Evolutionary conservation across 2,888 invertebrate species (phyloP), one percentile per base, ranked within the genome.

Genomic region (Beris chalybata): DNA sequence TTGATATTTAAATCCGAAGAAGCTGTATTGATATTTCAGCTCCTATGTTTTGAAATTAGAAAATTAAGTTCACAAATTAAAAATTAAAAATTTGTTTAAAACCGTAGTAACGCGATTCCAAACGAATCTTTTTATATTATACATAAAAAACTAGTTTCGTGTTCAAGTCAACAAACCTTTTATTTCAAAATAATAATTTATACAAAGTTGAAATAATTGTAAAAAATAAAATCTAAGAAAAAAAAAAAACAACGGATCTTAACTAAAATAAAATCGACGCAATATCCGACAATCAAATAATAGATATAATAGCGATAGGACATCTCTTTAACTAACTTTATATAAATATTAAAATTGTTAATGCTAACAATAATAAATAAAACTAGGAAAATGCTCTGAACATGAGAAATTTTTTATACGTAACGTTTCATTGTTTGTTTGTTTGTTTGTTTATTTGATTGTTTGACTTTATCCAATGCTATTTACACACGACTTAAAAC

Each of bases 401-500:
- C 9, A 38, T 38, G 38, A 38, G 9, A 38, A 38, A 38, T 38
- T 9, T 38, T 38, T 38, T 38, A 22, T 22, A 38, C 38, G 9
- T 7, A 38, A 38, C 38, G 7, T 22, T 22, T 22, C 38, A 7
- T 9, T 38, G 38, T 38, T 38, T 38, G 38, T 9, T 22, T 38
- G 38, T 38, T 38, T 9, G 9, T 38, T 38, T 7, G 5, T 38
- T 38, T 38, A 38, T 38, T 38, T 38, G 2, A 3, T 38, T 38
- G 5, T 38, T 38, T 2, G 1, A 38, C 3, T 38, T 38, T 48
- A 63, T 63, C 56, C 50, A 56, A 67, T 63, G 53, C 56, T 67
- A 67, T 67, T 67, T 67, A 67, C 67, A 67, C 64, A 67, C 64
- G 57, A 31, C 58, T 67, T 67, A 67, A 48, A 63, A 64, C 57